These are phyloP conservation scores for Amphimallon solstitiale DNA, from an alignment of 2,888 invertebrate species.

Conservation along the genomic window DNA sequence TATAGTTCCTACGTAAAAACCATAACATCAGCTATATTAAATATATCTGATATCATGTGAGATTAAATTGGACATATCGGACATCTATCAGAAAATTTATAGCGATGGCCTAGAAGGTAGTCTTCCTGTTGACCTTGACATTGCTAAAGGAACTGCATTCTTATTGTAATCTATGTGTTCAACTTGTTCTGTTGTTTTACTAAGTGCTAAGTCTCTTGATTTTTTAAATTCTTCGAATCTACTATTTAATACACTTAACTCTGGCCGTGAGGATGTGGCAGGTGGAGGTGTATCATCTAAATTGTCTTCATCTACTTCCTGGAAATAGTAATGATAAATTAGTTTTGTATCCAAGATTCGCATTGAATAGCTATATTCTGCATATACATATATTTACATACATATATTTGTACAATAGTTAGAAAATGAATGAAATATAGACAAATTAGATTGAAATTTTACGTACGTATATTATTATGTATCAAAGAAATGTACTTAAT, in stretches of 20 bases:
- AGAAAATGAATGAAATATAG: too few species aligned
- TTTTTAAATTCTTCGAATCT: slow-evolving; percentile 70
- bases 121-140: slow-evolving; percentile 53
- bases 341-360: not conserved
- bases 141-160: slow-evolving; percentile 49
- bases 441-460: too few species aligned
- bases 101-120: slow-evolving; percentile 58
- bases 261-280: slow-evolving; percentile 65
- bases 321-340: slow-evolving; percentile 47
- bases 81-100: slow-evolving; percentile 44
- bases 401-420: too few species aligned
- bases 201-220: slow-evolving; percentile 59
- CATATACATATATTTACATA: not conserved
- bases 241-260: slow-evolving; percentile 64
- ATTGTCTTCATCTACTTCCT: slow-evolving; percentile 78
- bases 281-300: slow-evolving; percentile 62
- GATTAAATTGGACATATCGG: slow-evolving; percentile 12
- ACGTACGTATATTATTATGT: too few species aligned
- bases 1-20: slow-evolving; percentile 20
- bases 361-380: not conserved
- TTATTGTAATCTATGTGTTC: slow-evolving; percentile 47
- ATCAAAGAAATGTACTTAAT: too few species aligned
- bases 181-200: slow-evolving; percentile 40
- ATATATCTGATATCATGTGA: slow-evolving; percentile 23
- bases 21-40: slow-evolving; percentile 28